Evolutionary conservation across 2,113 vertebrate genomes (phyloP).

Genomic region (Centropus bengalensis): DNA sequence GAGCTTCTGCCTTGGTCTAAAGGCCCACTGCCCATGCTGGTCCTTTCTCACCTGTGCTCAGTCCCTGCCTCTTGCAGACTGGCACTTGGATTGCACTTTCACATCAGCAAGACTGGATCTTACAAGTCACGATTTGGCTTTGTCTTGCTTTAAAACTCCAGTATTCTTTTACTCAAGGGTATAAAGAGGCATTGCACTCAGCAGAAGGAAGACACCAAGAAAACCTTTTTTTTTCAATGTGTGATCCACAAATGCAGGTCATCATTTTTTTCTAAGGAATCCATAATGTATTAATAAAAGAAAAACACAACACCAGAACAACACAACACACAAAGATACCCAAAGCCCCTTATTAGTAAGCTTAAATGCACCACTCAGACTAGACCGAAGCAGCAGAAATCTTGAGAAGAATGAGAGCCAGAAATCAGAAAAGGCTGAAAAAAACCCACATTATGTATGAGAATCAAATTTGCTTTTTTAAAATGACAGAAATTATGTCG

Average conservation of each 20-base stretch:
- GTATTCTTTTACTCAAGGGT: background rate
- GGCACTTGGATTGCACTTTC: background rate
- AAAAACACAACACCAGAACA: background rate
- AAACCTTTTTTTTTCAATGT: background rate
- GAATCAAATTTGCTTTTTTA: background rate
- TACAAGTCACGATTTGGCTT: background rate
- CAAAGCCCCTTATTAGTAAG: background rate
- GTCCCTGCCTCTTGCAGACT: background rate
- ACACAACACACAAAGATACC: background rate
- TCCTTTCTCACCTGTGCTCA: background rate
- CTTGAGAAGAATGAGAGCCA: background rate
- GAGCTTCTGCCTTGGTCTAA: background rate
- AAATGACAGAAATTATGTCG: background rate
- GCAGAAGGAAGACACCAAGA: background rate
- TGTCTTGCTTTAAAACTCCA: background rate
- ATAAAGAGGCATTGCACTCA: background rate
- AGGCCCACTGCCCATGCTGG: background rate
- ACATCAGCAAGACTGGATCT: background rate
- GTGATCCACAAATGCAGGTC: background rate
- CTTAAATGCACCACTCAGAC: background rate
- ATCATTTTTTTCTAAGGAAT: background rate
- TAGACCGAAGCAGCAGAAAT: background rate
- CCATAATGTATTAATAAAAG: background rate
- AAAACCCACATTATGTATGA: background rate
- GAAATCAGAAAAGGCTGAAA: background rate